A percentile compares a stretch with the other conserved stretches of the same genome.
Evolutionary conservation across 2,113 vertebrate genomes (phyloP).

Genomic region (Gasterosteus aculeatus): DNA sequence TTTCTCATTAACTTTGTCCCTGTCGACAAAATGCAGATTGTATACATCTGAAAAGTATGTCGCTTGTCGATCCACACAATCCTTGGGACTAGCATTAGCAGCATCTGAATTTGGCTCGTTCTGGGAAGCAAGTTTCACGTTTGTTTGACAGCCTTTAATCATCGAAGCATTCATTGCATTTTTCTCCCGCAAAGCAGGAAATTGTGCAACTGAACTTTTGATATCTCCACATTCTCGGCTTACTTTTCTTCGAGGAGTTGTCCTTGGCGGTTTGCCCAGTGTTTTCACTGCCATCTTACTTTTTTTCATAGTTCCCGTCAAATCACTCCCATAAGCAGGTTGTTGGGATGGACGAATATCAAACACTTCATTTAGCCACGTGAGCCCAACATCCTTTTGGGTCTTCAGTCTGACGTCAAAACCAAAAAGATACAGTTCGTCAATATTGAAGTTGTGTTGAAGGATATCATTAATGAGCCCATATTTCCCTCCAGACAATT

Average conservation of each 20-base stretch:
- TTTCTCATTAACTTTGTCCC: neutral
- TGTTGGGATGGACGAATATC: neutral
- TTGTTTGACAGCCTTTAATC: no score
- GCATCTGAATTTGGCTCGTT: no score
- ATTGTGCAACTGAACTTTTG: no score
- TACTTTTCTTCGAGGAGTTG: no score
- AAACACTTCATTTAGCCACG: conserved; percentile 25
- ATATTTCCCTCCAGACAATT: conserved; percentile 1
- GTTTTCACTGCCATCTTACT: conserved; percentile 23
- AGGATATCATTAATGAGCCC: conserved; percentile 1
- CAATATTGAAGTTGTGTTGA: conserved; percentile 40
- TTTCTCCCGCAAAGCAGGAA: no score
- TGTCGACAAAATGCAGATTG: neutral
- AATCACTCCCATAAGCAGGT: neutral
- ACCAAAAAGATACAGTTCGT: no score
- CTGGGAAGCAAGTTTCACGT: no score
- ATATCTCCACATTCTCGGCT: no score
- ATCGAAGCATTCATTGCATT: no score
- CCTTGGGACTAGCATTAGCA: neutral
- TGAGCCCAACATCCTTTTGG: accelerated
- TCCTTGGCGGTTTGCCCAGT: neutral
- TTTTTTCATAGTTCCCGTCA: neutral
- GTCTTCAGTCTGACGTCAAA: no score
- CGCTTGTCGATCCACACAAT: neutral
- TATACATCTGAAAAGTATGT: neutral